A percentile compares a stretch with the other conserved stretches of the same genome.
These are phyloP conservation scores for Sebastes kiyomatsui DNA, from an alignment of 2,797 vertebrate species.

Conservation along the genomic window DNA sequence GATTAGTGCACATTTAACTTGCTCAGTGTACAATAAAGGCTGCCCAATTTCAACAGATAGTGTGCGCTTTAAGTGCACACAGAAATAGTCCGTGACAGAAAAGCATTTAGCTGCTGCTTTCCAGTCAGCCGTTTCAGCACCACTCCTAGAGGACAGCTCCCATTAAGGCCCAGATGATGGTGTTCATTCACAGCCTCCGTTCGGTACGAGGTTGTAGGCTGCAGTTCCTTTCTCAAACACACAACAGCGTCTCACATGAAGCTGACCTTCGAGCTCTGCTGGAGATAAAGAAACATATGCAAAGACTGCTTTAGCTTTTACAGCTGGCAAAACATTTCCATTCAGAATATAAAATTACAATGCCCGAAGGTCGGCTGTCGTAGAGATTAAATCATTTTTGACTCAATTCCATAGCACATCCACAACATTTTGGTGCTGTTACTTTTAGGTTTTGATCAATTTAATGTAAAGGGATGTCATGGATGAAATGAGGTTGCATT, in stretches of 20 bases:
- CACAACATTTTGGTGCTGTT: not conserved
- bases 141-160: conserved; percentile 49
- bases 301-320: not conserved
- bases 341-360: not conserved
- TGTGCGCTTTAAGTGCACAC: not conserved
- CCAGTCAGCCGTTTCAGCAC: conserved; percentile 50
- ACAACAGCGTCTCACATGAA: not conserved
- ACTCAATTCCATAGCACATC: not conserved
- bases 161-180: not conserved
- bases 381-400: not conserved
- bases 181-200: not conserved
- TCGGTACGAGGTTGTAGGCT: not conserved
- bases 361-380: not conserved
- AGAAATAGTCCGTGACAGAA: not conserved
- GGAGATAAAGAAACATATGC: not conserved
- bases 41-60: not conserved
- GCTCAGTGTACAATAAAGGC: not conserved
- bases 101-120: conserved; percentile 10
- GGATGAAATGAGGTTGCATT: not conserved
- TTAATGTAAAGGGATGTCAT: not conserved
- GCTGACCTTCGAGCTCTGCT: not conserved
- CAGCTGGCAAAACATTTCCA: not conserved
- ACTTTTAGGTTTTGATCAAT: not conserved
- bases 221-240: not conserved
- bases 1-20: not conserved